Evolutionary conservation across 2,113 vertebrate genomes (phyloP), one percentile per base, ranked within the genome.

Genomic region (Chinchilla lanigera): DNA sequence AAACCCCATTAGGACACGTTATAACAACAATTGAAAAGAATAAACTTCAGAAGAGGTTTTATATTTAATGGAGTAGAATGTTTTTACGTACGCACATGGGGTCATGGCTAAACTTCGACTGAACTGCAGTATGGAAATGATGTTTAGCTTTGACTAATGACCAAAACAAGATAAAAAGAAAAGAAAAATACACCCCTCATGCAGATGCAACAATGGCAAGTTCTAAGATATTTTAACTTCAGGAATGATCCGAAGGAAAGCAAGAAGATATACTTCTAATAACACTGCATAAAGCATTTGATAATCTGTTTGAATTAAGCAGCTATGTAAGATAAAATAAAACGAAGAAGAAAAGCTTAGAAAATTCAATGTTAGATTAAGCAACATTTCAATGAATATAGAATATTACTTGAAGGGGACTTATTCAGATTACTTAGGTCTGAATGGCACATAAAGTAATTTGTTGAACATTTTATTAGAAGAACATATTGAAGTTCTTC

Each of bases 301-400:
- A 52, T 7, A 84, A 65, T 12, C 0, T 78, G 3, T 90, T 88
- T 61, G 8, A 91, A 44, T 50, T 61, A 9, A 94, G 22, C 17
- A 67, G 26, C 2, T 65, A 41, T 86, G 58, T 20, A 87, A 73
- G 28, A n/a, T 20, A 83, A 94, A 93, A 71, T 4, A 71, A 88
- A 92, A 86, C 24, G 89, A 95, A 96, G 4, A 61, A 89, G 86
- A 61, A n/a, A 19, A 56, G 28, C 60, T 93, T 86, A 52, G 35
- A 77, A 83, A 94, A 63, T 80, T 3, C 12, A 26, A 22, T 26
- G n/a, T 38, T 61, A 80, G 14, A 77, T 88, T 92, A 96, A 93
- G 12, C 14, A 71, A 5, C 3, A 92, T 90, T 54, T 84, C 52
- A 78, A 50, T 67, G 60, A 67, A 89, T 58, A 86, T 9, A 65